Conservation (phyloP, 2,113 vertebrate genomes). For the Catharus fuscescens region DNA sequence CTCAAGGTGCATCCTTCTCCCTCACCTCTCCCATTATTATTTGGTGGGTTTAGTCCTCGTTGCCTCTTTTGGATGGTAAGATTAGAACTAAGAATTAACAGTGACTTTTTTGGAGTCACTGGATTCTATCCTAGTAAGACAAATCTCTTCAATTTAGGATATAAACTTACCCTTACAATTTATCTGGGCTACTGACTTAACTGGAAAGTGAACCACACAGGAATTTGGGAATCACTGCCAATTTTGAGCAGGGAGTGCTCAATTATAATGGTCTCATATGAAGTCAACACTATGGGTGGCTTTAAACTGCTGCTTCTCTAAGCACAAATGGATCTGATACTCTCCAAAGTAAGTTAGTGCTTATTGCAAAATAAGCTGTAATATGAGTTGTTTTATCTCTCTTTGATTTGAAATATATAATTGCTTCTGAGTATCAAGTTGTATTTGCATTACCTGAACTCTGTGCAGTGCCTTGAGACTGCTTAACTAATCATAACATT, state of each 20-base stretch:
- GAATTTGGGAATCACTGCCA: not conserved
- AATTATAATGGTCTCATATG: not conserved
- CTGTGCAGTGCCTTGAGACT: not conserved
- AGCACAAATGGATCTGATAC: not conserved
- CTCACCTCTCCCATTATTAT: not conserved
- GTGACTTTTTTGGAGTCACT: not conserved
- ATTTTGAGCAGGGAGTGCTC: not conserved
- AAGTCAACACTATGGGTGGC: not conserved
- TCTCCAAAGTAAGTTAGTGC: not conserved
- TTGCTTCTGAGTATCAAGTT: not conserved
- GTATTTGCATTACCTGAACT: not conserved
- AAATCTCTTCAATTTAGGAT: not conserved
- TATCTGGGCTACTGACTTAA: not conserved
- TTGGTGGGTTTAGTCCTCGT: not conserved
- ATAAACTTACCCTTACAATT: not conserved
- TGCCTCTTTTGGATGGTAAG: not conserved
- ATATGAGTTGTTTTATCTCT: not conserved
- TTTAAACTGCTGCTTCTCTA: not conserved
- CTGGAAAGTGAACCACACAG: not conserved
- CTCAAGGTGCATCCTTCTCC: not conserved
- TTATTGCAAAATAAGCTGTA: not conserved
- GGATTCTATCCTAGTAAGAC: not conserved
- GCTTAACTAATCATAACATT: not conserved
- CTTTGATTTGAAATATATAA: not conserved
- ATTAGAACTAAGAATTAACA: not conserved